Evolutionary conservation across 2,797 vertebrate genomes (phyloP).

Genomic region (Malurus splendens): DNA sequence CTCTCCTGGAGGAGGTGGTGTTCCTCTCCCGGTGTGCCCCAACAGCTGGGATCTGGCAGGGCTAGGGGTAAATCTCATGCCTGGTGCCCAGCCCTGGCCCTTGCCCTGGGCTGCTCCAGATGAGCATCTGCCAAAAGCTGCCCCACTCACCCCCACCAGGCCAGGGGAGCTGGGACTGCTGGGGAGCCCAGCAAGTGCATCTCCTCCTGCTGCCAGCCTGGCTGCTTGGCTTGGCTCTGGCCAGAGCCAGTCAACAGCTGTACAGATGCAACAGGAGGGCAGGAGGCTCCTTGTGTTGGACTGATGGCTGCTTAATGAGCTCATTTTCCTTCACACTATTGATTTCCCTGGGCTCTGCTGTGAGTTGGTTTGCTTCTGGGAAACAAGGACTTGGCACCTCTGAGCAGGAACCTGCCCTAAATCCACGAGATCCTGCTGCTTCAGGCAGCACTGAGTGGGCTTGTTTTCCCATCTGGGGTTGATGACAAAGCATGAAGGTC

Average conservation of each 20-base stretch:
- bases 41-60: background rate
- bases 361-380: background rate
- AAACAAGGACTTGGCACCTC: background rate
- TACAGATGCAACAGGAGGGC: accelerated
- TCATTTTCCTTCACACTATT: slow-evolving; percentile 9
- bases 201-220: background rate
- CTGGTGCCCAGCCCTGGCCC: background rate
- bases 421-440: background rate
- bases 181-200: accelerated
- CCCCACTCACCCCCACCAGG: background rate
- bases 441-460: background rate
- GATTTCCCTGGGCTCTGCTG: slow-evolving; percentile 24
- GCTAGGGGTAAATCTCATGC: background rate
- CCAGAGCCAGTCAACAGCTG: accelerated
- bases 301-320: slow-evolving; percentile 13
- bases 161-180: background rate
- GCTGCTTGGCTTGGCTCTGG: too few species aligned
- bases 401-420: background rate
- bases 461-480: accelerated
- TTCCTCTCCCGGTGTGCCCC: too few species aligned
- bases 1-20: too few species aligned
- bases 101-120: background rate
- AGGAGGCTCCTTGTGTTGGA: background rate
- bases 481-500: background rate
- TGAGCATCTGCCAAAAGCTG: accelerated